These are phyloP conservation scores for Dasyprocta punctata DNA, from an alignment of 2,113 vertebrate genomes.

Conservation along the genomic window DNA sequence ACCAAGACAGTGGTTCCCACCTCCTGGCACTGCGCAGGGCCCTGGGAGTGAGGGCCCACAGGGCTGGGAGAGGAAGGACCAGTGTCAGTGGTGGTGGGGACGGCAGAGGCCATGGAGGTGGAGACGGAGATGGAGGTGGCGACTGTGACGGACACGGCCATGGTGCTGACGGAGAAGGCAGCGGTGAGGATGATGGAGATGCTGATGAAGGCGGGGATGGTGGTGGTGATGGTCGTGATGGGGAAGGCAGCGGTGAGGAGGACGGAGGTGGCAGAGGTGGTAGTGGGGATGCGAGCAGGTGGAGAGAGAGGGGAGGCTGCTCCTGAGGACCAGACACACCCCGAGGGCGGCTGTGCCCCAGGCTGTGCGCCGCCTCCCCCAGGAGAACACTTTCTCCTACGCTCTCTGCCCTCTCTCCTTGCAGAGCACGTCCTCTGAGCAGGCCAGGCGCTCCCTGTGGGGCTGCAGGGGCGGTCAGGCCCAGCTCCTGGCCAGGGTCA, in stretches of 20 bases:
- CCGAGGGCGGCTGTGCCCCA: background rate
- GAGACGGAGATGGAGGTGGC: background rate
- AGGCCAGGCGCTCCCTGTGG: background rate
- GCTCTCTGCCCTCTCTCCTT: background rate
- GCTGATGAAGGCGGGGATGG: background rate
- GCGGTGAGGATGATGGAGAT: background rate
- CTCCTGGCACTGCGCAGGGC: background rate
- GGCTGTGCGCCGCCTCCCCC: rapidly evolving
- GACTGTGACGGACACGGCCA: too few relatives aligned
- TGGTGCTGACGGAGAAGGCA: background rate
- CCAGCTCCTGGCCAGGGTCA: background rate
- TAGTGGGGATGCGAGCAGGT: background rate
- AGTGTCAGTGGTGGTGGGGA: too few relatives aligned
- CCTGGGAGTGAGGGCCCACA: rapidly evolving
- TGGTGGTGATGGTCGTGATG: background rate
- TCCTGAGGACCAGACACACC: background rate
- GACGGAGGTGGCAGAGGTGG: background rate
- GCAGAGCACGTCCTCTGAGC: background rate
- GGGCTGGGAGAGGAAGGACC: background rate
- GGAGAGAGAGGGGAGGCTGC: background rate
- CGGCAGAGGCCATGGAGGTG: background rate
- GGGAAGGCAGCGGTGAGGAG: background rate
- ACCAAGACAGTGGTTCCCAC: background rate
- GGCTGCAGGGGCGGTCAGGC: background rate
- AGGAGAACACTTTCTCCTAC: background rate